Conservation (phyloP, 2,113 vertebrate genomes). For the Cervus canadensis region DNA sequence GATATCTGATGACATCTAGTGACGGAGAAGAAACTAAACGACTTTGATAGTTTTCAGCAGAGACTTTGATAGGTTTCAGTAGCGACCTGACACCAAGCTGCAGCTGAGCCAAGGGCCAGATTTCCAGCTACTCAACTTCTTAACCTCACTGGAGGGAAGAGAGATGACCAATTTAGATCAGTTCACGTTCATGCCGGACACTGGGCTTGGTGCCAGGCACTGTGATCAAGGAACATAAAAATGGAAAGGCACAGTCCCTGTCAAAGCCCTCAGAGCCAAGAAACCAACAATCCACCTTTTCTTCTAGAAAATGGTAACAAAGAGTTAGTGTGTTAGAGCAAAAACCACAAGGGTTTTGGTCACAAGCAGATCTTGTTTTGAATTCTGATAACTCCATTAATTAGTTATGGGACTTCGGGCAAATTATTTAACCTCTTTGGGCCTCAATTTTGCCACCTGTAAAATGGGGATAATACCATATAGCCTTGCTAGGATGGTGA, state of each 20-base stretch:
- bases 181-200: neutral
- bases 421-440: neutral
- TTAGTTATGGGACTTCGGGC: neutral
- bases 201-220: neutral
- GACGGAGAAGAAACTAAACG: conserved; percentile 27
- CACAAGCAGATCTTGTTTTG: neutral
- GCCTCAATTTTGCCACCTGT: neutral
- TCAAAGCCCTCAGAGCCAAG: neutral
- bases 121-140: neutral
- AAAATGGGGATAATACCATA: neutral
- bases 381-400: neutral
- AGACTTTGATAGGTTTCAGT: neutral
- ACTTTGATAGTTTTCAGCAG: neutral
- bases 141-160: neutral
- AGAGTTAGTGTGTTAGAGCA: neutral
- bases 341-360: neutral
- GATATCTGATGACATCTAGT: neutral
- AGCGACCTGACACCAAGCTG: neutral
- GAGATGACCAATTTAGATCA: neutral
- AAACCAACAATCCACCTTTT: neutral
- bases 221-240: neutral
- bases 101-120: neutral
- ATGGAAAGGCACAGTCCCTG: neutral
- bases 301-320: neutral
- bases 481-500: neutral